Percentiles rank a stretch among this genome's conserved stretches.
These are phyloP conservation scores for Rotaria socialis DNA, from an alignment of 2,888 invertebrate species.

Conservation along the genomic window DNA sequence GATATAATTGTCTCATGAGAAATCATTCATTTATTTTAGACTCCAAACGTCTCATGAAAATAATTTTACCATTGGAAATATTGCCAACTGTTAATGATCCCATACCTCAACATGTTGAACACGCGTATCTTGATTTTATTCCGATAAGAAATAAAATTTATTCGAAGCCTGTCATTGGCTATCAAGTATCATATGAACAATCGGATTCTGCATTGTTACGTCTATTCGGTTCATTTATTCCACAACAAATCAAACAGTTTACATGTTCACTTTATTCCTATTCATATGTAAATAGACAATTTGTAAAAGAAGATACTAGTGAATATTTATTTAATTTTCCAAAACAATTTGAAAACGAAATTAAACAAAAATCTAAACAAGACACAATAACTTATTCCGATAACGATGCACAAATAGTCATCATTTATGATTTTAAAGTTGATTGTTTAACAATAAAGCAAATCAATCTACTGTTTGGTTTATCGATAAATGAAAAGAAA, in stretches of 20 bases:
- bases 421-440: neutral
- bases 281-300: neutral
- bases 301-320: conserved; percentile 1
- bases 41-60: neutral
- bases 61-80: conserved; percentile 11
- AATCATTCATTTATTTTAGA: neutral
- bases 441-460: neutral
- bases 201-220: conserved; percentile 27
- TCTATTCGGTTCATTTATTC: conserved; percentile 27
- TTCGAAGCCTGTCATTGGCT: neutral
- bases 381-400: neutral
- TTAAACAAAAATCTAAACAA: neutral
- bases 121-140: conserved; percentile 8
- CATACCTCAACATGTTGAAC: conserved; percentile 5
- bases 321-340: conserved; percentile 29
- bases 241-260: neutral
- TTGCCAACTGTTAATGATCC: conserved; percentile 24
- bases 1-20: no score
- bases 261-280: neutral
- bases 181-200: conserved; percentile 30
- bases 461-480: neutral
- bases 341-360: neutral
- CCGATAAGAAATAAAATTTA: neutral
- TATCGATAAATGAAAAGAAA: neutral
- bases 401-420: neutral